Evolutionary conservation across 2,888 invertebrate genomes (phyloP).

Genomic region (Opisthograptis luteolata): DNA sequence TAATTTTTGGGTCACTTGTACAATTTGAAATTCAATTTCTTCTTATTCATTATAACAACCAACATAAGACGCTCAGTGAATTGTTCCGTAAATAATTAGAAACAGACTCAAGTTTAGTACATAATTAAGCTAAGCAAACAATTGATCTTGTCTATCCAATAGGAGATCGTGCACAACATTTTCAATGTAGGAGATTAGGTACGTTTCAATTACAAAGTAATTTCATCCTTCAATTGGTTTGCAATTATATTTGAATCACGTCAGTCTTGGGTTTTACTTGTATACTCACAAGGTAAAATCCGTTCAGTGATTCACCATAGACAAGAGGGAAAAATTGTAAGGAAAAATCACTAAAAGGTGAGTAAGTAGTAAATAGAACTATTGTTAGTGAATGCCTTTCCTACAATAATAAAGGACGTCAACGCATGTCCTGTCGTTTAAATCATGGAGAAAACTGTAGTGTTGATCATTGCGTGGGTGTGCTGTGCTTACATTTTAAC

Average conservation of each 20-base stretch:
- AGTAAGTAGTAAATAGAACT: too few species aligned
- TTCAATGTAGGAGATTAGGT: too few species aligned
- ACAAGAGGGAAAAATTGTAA: conserved; percentile 7
- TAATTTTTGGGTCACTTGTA: too few species aligned
- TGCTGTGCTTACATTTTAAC: conserved; percentile 25
- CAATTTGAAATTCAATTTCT: too few species aligned
- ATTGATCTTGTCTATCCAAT: too few species aligned
- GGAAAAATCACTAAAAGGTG: background rate
- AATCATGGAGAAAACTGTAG: conserved; percentile 23
- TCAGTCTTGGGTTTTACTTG: conserved; percentile 4
- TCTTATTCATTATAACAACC: too few species aligned
- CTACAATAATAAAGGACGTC: conserved; percentile 13
- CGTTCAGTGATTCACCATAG: conserved; percentile 25
- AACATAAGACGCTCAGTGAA: too few species aligned
- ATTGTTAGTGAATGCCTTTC: conserved; percentile 8
- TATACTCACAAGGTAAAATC: conserved; percentile 18
- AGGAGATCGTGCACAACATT: too few species aligned
- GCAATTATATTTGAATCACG: conserved; percentile 7
- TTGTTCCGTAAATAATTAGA: too few species aligned
- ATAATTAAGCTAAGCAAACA: too few species aligned
- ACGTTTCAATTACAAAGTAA: conserved; percentile 15
- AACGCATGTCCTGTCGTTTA: background rate
- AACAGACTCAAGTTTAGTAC: too few species aligned
- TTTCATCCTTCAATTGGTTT: conserved; percentile 15
- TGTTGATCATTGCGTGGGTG: conserved; percentile 23